These are phyloP conservation scores for Nysson spinosus DNA, from an alignment of 2,888 invertebrate species.

Conservation along the genomic window DNA sequence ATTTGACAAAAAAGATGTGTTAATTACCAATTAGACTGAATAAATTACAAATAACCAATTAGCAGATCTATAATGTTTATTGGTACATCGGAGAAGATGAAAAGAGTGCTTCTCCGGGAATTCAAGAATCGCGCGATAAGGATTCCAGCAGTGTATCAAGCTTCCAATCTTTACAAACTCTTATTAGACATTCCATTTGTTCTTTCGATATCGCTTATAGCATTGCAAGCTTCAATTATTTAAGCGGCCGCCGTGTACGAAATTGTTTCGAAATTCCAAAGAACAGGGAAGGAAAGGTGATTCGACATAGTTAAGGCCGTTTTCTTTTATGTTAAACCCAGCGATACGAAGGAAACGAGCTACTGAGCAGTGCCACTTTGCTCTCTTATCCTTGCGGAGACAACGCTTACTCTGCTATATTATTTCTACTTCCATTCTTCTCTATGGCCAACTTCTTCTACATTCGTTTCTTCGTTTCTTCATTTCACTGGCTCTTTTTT, in stretches of 20 bases:
- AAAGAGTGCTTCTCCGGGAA: too few species aligned
- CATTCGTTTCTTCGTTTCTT: not conserved
- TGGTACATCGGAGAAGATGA: too few species aligned
- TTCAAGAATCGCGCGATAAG: too few species aligned
- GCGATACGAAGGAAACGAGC: conserved; percentile 54
- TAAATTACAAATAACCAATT: too few species aligned
- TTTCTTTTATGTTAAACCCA: conserved; percentile 54
- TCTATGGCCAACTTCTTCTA: not conserved
- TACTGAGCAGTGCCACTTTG: conserved; percentile 41
- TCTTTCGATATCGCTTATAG: not conserved
- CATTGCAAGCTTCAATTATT: conserved; percentile 16
- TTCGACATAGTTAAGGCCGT: conserved; percentile 46
- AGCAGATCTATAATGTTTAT: too few species aligned
- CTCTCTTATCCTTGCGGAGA: conserved; percentile 37
- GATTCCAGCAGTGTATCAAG: too few species aligned
- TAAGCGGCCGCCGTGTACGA: not conserved
- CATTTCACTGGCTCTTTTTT: not conserved
- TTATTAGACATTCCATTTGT: conserved; percentile 1
- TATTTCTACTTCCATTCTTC: conserved; percentile 14
- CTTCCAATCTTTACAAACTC: not conserved
- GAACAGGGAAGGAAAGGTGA: conserved; percentile 15
- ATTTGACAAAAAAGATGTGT: too few species aligned
- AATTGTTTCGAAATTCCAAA: conserved; percentile 33
- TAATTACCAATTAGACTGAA: too few species aligned
- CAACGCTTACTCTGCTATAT: conserved; percentile 37